Conservation (phyloP, 1,140 invertebrate genomes). For the Wasmannia auropunctata region DNA sequence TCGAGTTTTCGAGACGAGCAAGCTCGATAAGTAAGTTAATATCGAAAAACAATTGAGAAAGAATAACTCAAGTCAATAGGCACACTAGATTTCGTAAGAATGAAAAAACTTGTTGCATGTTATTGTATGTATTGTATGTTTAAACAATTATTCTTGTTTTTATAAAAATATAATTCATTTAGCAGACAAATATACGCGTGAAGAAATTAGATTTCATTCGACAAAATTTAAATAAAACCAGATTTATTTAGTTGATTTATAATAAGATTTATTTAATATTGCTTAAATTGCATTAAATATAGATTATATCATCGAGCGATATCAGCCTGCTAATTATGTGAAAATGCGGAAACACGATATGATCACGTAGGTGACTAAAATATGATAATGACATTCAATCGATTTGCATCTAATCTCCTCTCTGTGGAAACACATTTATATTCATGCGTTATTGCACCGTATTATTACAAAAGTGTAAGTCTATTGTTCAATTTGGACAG, state of each 20-base stretch:
- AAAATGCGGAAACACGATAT: constrained; percentile 1
- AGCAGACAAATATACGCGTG: neutral
- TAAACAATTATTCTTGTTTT: neutral
- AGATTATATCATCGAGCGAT: neutral
- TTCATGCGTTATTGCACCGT: neutral
- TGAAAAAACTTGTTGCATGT: neutral
- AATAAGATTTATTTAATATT: neutral
- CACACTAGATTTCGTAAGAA: neutral
- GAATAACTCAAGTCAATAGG: constrained; percentile 13
- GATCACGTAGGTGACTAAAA: constrained; percentile 1
- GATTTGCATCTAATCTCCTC: constrained; percentile 18
- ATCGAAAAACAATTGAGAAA: neutral
- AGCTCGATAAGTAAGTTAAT: constrained; percentile 5
- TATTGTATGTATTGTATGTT: neutral
- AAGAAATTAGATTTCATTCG: neutral
- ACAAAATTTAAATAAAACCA: neutral
- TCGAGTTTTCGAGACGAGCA: neutral
- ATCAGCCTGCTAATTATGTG: neutral
- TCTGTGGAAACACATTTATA: constrained; percentile 7
- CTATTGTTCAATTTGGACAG: neutral
- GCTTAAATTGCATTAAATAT: neutral
- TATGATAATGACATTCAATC: constrained; percentile 22
- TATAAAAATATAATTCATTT: neutral
- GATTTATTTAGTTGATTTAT: too few species aligned
- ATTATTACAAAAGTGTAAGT: neutral